Base-by-base conservation (phyloP, 2,888 invertebrate species). In the Lathronympha strigana region DNA sequence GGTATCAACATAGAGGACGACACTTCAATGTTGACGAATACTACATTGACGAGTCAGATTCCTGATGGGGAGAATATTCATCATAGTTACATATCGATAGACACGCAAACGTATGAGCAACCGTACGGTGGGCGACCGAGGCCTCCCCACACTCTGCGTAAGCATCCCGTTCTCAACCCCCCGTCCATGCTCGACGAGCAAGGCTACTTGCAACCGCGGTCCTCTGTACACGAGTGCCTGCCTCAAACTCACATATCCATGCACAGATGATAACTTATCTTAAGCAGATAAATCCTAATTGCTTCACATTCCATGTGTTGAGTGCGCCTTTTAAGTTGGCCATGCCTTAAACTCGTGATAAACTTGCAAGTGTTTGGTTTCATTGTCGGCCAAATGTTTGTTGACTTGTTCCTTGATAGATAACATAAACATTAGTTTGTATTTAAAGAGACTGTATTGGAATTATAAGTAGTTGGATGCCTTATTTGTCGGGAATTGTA, bases 1-100 rank as follows among this genome's bases (percentile, higher is more conserved):
- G 89, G 86, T 50, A 85, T 91, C 69, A 93, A 91, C 82, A 78
- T 94, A 83, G 89, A 94, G 88, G 90, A 94, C 86, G 90, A 94
- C 87, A 93, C 88, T 78, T 94, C 83, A 76, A 94, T 85, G 94
- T 92, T 84, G 88, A 94, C 90, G 80, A 94, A 90, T 86, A 94
- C 88, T 81, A 94, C 87, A 84, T 87, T 87, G 87, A 93, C 89
- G 50, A 94, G 94, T 84, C 94, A 94, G 80, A 93, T 94, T 80
- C 94, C 94, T 74, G 94, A 94, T 71, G 93, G 93, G 53, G 94
- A 94, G 69, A 93, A 94, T 76, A 87, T 94, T 73, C 94, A 94
- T 76, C 94, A 95, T 76, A 94, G 94, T 84, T 95, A 95, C 81
- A 94, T 94, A 77, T 94, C 94, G 66, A 94, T 94, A 71, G 94